Evolutionary conservation across 2,888 invertebrate species (phyloP).

Genomic region (Neocrepidodera transversa): DNA sequence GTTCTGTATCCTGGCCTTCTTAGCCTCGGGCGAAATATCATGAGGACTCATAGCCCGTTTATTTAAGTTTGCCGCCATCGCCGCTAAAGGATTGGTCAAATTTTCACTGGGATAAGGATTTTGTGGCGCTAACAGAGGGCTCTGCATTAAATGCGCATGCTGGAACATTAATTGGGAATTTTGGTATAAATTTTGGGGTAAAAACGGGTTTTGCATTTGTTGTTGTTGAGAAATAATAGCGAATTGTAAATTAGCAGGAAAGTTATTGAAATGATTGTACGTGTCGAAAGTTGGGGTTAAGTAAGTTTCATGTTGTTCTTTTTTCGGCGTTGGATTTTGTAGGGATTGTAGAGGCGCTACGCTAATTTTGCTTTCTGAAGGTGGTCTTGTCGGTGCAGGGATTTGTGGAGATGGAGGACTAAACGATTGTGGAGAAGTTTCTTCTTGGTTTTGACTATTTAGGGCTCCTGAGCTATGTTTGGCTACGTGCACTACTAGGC

Average conservation of each 20-base stretch:
- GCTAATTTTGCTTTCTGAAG: constrained; percentile 55
- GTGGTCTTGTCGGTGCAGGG: constrained; percentile 39
- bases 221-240: constrained; percentile 58
- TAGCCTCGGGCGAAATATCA: constrained; percentile 65
- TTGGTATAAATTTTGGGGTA: constrained; percentile 57
- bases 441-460: constrained; percentile 59
- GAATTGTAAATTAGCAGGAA: constrained; percentile 59
- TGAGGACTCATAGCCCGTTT: constrained; percentile 63
- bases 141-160: constrained; percentile 57
- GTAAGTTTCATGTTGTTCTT: constrained; percentile 43
- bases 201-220: constrained; percentile 52
- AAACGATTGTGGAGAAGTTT: constrained; percentile 44
- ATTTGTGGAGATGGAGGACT: constrained; percentile 43
- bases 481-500: constrained; percentile 72
- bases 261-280: constrained; percentile 57
- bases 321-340: constrained; percentile 50
- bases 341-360: constrained; percentile 58
- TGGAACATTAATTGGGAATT: constrained; percentile 60
- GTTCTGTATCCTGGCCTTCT: constrained; percentile 69
- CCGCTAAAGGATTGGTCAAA: constrained; percentile 61
- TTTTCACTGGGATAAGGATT: constrained; percentile 54
- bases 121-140: constrained; percentile 53
- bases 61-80: constrained; percentile 64
- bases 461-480: constrained; percentile 72
- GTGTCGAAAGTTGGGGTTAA: constrained; percentile 58